phyloP scores from a whole-genome alignment of 2,797 vertebrate genomes.

The Crocidura indochinensis region DNA sequence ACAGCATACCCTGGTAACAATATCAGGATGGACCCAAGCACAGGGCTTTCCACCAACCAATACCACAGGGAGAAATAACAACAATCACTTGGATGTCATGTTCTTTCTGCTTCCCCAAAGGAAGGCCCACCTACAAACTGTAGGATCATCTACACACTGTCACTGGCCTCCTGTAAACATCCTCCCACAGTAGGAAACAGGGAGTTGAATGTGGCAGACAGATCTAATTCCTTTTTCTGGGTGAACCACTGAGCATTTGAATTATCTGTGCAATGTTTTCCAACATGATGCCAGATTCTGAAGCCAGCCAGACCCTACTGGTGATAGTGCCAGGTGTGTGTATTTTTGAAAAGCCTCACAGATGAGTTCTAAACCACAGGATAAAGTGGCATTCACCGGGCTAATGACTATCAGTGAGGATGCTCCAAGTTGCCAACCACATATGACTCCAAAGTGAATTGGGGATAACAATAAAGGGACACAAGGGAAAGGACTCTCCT shows the following conservation, averaged over 20 bases:
- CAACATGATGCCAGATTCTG: slow-evolving; percentile 15
- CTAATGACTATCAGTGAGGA: background rate
- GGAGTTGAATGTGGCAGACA: background rate
- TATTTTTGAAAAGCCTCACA: slow-evolving; percentile 11
- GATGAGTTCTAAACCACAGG: background rate
- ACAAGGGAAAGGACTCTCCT: background rate
- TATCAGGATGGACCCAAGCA: background rate
- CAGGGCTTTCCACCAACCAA: background rate
- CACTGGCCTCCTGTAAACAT: background rate
- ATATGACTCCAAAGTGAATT: background rate
- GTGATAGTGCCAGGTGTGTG: background rate
- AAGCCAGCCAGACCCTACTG: slow-evolving; percentile 19
- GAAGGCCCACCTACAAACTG: background rate
- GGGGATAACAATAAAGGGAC: slow-evolving; percentile 30
- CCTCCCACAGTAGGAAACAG: background rate
- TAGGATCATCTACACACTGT: background rate
- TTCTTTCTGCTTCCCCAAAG: slow-evolving; percentile 40
- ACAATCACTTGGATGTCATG: background rate
- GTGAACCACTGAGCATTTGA: background rate
- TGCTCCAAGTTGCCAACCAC: background rate
- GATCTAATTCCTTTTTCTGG: background rate
- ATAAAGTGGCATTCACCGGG: background rate
- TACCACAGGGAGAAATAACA: background rate
- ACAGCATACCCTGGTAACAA: background rate
- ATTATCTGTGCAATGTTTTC: slow-evolving; percentile 18